These are phyloP conservation scores for Drosophila pachea DNA, from an alignment of 1,140 invertebrate species.

Conservation along the genomic window DNA sequence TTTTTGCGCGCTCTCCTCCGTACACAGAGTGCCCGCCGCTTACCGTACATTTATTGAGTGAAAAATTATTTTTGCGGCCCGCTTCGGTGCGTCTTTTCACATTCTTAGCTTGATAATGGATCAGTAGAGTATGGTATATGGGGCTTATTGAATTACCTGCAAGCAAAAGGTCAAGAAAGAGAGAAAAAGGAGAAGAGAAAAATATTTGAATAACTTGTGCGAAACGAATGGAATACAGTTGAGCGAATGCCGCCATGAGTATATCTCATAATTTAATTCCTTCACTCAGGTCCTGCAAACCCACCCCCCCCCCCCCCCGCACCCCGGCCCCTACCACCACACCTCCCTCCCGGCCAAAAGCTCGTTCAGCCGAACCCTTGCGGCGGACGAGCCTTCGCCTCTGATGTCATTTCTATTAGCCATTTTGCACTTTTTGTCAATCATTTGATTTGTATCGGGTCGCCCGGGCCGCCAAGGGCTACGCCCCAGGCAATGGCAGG, in stretches of 20 bases:
- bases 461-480: not conserved
- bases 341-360: too few species aligned
- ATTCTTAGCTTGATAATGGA: not conserved
- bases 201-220: not conserved
- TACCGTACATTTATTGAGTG: constrained; percentile 58
- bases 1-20: constrained; percentile 61
- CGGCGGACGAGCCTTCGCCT: not conserved
- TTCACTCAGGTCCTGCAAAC: too few species aligned
- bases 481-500: too few species aligned
- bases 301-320: too few species aligned
- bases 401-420: constrained; percentile 56
- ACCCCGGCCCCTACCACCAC: too few species aligned
- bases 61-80: constrained; percentile 49
- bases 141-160: constrained; percentile 16
- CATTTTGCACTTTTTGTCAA: constrained; percentile 70
- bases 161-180: not conserved
- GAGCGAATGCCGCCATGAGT: too few species aligned
- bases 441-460: constrained; percentile 65
- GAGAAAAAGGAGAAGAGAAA: too few species aligned
- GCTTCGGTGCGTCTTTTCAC: constrained; percentile 26
- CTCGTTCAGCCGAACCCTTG: not conserved
- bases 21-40: constrained; percentile 50
- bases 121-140: constrained; percentile 7
- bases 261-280: too few species aligned
- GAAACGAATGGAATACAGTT: not conserved